phyloP scores from a whole-genome alignment of 92 coral and sea anemone genomes.

The Epizoanthus scotinus region DNA sequence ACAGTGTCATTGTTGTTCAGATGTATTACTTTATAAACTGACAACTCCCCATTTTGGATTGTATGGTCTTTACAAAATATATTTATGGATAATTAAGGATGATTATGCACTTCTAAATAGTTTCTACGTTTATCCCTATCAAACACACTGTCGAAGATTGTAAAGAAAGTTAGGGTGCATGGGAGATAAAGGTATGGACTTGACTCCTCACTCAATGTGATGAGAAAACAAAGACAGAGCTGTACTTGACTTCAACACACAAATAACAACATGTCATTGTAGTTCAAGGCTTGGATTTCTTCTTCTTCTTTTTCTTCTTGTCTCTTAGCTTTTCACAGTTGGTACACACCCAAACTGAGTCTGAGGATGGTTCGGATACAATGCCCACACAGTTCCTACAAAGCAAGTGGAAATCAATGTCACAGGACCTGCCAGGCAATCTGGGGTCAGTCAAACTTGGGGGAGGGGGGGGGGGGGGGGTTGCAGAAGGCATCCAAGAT shows the following conservation, averaged over 20 bases:
- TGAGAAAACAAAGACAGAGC: not conserved
- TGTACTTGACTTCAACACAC: not conserved
- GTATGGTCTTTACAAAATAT: too few species aligned
- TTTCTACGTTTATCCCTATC: too few species aligned
- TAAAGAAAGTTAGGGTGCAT: too few species aligned
- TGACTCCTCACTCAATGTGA: too few species aligned
- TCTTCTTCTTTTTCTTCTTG: conserved; percentile 45
- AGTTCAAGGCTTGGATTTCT: conserved; percentile 36
- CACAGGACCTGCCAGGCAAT: too few species aligned
- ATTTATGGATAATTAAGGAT: too few species aligned
- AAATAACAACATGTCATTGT: not conserved
- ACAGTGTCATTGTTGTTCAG: too few species aligned
- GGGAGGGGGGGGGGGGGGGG: not conserved
- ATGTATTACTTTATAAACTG: too few species aligned
- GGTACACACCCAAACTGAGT: conserved; percentile 15
- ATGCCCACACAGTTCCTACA: conserved; percentile 41
- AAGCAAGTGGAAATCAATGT: not conserved
- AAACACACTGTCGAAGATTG: too few species aligned
- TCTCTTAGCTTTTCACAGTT: conserved; percentile 18
- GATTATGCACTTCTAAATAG: too few species aligned
- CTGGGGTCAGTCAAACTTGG: not conserved
- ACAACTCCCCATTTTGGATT: too few species aligned
- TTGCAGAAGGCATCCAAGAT: not conserved
- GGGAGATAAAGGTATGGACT: too few species aligned
- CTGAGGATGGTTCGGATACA: conserved; percentile 8